A percentile compares a stretch with the other conserved stretches of the same genome.
Conservation (phyloP, 2,888 invertebrate genomes). For the Cephus rjabovi region DNA sequence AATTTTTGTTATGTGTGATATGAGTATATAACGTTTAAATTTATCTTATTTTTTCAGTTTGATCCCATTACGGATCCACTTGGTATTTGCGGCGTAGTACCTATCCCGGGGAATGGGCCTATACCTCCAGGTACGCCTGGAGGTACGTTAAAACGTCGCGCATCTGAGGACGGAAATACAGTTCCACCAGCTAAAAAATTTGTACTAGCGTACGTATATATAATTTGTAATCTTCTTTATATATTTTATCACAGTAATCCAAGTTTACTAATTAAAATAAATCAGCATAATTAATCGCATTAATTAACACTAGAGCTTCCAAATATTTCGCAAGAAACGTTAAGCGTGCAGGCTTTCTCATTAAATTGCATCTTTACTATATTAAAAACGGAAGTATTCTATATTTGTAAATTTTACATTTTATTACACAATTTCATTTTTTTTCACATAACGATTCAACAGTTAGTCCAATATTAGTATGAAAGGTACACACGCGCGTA, state of each 20-base stretch:
- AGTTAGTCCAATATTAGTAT: too few species aligned
- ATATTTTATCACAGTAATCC: neutral
- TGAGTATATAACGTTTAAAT: neutral
- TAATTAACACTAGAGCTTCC: too few species aligned
- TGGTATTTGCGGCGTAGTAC: constrained; percentile 76
- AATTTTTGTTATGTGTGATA: neutral
- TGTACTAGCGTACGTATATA: constrained; percentile 74
- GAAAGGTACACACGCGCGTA: too few species aligned
- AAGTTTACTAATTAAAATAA: too few species aligned
- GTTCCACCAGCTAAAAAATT: constrained; percentile 88
- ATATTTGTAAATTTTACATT: too few species aligned
- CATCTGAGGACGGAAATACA: constrained; percentile 79
- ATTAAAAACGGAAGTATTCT: too few species aligned
- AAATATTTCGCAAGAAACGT: too few species aligned
- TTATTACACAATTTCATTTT: too few species aligned
- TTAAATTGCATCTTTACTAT: too few species aligned
- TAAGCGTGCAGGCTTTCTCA: too few species aligned
- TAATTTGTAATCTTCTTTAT: constrained; percentile 9
- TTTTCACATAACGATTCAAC: too few species aligned
- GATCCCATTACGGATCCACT: constrained; percentile 94
- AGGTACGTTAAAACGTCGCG: constrained; percentile 78
- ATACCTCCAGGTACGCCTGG: constrained; percentile 61
- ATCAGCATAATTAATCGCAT: too few species aligned
- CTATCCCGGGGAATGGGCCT: constrained; percentile 62
- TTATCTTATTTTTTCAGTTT: constrained; percentile 69